phyloP scores from a whole-genome alignment of 2,888 invertebrate genomes.

The Scaptomyza reducta region DNA sequence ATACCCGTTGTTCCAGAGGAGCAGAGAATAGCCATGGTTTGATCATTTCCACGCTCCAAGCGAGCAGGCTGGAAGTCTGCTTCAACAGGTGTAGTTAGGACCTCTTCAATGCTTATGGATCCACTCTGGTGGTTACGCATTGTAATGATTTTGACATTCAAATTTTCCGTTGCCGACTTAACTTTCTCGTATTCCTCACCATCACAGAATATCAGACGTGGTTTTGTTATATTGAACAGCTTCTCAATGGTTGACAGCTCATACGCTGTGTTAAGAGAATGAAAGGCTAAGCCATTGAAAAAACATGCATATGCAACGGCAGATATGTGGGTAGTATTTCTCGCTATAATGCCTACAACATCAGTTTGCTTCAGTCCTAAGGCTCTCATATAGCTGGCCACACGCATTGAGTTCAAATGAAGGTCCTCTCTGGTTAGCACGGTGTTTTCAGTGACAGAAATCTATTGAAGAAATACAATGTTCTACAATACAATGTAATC shows the following conservation, averaged over 20 bases:
- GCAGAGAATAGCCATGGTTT: conserved; percentile 77
- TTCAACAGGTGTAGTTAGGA: conserved; percentile 39
- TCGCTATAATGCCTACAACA: conserved; percentile 72
- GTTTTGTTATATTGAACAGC: conserved; percentile 66
- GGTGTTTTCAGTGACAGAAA: neutral
- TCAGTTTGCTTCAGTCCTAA: conserved; percentile 63
- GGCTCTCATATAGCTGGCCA: conserved; percentile 62
- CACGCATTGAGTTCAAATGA: conserved; percentile 55
- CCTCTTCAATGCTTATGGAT: conserved; percentile 43
- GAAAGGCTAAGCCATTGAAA: conserved; percentile 72
- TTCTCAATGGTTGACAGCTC: conserved; percentile 52
- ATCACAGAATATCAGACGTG: conserved; percentile 65
- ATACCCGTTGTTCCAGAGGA: conserved; percentile 81
- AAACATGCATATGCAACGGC: conserved; percentile 71
- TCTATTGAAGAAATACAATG: neutral
- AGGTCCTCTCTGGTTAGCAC: conserved; percentile 56
- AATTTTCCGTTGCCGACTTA: conserved; percentile 27
- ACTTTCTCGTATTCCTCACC: conserved; percentile 64
- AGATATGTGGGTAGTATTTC: conserved; percentile 69
- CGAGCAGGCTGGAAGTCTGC: conserved; percentile 54
- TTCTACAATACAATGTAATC: neutral
- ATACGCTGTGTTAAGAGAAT: conserved; percentile 59
- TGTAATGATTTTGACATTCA: conserved; percentile 52
- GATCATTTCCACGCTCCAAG: conserved; percentile 67
- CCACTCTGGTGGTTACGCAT: conserved; percentile 57